Percentiles rank a stretch among this genome's conserved stretches.
These are phyloP conservation scores for Otocyon megalotis DNA, from an alignment of 2,113 vertebrate genomes.

Conservation along the genomic window DNA sequence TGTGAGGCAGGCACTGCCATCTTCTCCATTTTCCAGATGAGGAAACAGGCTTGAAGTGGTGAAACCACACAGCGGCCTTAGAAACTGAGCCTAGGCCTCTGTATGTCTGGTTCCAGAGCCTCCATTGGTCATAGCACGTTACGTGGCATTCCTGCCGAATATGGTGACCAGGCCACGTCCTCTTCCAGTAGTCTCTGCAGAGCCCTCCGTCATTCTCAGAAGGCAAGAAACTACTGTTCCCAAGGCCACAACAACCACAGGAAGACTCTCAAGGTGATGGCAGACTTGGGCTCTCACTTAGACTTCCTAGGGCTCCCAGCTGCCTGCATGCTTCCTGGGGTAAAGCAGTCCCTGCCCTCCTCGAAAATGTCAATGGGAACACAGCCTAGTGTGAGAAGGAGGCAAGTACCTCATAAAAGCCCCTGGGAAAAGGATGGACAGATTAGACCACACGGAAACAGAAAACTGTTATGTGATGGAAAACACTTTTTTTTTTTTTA, in stretches of 20 bases:
- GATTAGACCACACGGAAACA: background rate
- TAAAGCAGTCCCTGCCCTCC: background rate
- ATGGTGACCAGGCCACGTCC: background rate
- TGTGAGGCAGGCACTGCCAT: background rate
- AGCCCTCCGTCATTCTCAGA: background rate
- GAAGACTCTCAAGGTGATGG: background rate
- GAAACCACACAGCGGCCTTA: background rate
- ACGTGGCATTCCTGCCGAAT: accelerated
- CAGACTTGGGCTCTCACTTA: background rate
- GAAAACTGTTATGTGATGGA: background rate
- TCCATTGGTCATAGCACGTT: background rate
- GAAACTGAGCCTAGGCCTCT: background rate
- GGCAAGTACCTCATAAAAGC: background rate
- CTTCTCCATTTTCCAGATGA: background rate
- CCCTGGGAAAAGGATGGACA: background rate
- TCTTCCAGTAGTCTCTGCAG: background rate
- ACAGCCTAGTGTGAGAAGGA: background rate
- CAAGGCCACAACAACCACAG: background rate
- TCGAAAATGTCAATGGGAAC: background rate
- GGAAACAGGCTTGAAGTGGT: background rate
- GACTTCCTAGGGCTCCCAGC: background rate
- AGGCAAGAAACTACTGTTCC: background rate
- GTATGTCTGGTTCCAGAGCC: background rate
- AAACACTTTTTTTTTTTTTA: too few relatives aligned
- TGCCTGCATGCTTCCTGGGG: background rate